Base-by-base conservation (phyloP, 2,797 vertebrate genomes). In the Florisuga fusca region DNA sequence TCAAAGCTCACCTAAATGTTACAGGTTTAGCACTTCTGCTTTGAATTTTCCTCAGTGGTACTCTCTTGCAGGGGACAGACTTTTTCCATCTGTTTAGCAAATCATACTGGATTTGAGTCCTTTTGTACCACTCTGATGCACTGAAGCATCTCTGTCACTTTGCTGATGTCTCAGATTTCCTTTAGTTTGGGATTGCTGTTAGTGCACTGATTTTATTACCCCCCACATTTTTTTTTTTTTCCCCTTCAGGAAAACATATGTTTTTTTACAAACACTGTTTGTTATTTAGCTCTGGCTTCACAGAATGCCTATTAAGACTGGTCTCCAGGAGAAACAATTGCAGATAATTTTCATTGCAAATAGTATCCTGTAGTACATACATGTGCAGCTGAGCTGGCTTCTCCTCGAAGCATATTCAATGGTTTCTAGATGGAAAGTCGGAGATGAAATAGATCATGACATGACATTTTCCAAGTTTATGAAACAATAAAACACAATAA, bases 401-500 rank as follows among this genome's bases (percentile, higher is more conserved):
- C 86, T 94, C 62, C 55, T 63, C 1, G 4, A 71, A 91, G 87
- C 80, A 36, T 57, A 45, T 90, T 91, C 84, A 68, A 94, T 79
- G 72, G 53, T 79, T 94, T 79, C 63, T 96, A 82, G 71, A 88
- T 74, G 85, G 91, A 87, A 96, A 96, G 93, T 94, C 72, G 62
- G 94, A 82, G 95, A 93, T 95, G 48, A 91, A 96, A 96, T 96
- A 93, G 93, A 95, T 95, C 90, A 90, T 95, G 94, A 95, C 94
- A 95, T 91, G 86, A 91, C 89, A 74, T 94, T 96, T 94, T 96
- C 85, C 55, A 71, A 96, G 95, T 90, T 96, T 94, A 94, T 96
- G 89, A 96, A 96, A 97, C 92, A 96, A 96, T 96, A 94, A 96
- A 96, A 96, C 89, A 87, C 75, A 94, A 82, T 94, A 95, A 95